Base-by-base conservation (phyloP, 2,888 invertebrate genomes). In the Coecobrya sp. region DNA sequence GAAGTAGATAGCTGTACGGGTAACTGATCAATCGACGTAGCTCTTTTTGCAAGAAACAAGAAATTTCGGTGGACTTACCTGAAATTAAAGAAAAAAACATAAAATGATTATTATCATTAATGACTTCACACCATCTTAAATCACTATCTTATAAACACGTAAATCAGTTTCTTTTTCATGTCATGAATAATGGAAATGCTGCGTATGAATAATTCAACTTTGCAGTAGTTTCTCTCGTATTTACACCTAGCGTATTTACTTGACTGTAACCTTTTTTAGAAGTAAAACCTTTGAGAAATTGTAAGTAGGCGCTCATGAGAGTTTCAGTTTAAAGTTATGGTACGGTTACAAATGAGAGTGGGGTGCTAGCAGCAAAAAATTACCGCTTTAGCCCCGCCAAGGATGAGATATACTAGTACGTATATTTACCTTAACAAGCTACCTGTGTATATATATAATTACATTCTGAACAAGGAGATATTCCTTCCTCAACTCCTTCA, bases 41-140 rank as follows among this genome's bases (percentile, higher is more conserved):
- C 2, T 65, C 65, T 27, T 65, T 65, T 27, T 10, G 11, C 13
- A 65, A 65, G 65, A 65, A 65, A 65, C 65, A 65, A 16, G 65
- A 65, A 65, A 65, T 0, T 27, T 65, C 13, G 42, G 30, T 52
- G 62, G 19, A 87, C 87, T 87, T 76, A 87, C 87, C 87, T 87
- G 87, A 30, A 87, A 87, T n/a, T 13, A 16, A 73, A 52, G 55
- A 76, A 73, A 70, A 55, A 76, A 65, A 65, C 5, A 65, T 11
- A 65, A 65, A 65, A 45, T 73, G 73, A 73, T 42, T 45, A 73
- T 73, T 73, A 73, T 73, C 45, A 73, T 65, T 65, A 65, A 65
- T 65, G 65, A 65, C 65, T 65, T 65, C 65, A 65, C 65, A 65
- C 65, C 65, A 65, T 65, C 65, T 65, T 65, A 65, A 65, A 65